Evolutionary conservation across 2,113 vertebrate genomes (phyloP).

Genomic region (Strix uralensis): DNA sequence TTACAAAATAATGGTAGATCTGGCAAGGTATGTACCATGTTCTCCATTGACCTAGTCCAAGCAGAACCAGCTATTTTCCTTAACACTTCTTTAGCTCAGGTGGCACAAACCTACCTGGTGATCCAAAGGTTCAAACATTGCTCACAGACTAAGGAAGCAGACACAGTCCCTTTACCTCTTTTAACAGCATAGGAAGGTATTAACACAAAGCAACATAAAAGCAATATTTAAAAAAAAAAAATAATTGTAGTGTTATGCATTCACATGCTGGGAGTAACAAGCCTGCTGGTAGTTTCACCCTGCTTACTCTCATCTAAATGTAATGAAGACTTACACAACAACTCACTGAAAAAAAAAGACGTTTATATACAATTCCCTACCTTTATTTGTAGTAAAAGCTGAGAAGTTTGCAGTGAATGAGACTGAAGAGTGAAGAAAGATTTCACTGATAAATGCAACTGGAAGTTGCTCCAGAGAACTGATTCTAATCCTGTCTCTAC

Average conservation of each 20-base stretch:
- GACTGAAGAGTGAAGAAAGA: neutral
- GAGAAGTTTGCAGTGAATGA: neutral
- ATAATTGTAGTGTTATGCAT: neutral
- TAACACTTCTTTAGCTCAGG: neutral
- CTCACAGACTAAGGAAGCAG: neutral
- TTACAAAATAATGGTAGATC: neutral
- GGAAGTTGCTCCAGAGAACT: neutral
- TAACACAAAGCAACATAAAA: neutral
- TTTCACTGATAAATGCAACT: neutral
- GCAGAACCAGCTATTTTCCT: neutral
- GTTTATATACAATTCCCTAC: neutral
- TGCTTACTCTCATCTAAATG: neutral
- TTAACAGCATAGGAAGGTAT: neutral
- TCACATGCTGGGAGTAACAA: neutral
- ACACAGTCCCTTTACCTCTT: neutral
- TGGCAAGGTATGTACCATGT: neutral
- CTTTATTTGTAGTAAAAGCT: neutral
- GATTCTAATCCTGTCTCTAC: neutral
- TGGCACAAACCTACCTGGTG: neutral
- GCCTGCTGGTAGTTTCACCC: neutral
- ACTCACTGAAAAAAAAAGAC: neutral
- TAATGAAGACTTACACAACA: neutral
- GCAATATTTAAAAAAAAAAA: neutral
- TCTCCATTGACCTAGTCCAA: neutral
- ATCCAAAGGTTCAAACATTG: neutral